Conservation (phyloP, 2,797 vertebrate genomes). For the Stomatorhinus walkeri region DNA sequence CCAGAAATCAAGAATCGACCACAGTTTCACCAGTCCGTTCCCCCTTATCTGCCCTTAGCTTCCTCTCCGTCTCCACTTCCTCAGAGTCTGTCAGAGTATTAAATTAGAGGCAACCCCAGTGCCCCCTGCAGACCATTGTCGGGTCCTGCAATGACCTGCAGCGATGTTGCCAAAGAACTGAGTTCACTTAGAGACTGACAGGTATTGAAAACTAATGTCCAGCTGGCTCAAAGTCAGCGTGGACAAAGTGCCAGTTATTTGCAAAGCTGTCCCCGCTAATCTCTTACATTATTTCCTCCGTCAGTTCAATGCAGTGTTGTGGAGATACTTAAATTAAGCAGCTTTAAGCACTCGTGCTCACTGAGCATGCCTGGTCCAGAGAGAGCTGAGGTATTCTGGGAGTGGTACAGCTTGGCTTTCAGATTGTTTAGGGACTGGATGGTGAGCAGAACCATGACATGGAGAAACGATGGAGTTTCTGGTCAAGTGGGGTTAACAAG, state of each 20-base stretch:
- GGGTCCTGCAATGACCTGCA: not conserved
- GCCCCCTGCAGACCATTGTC: not conserved
- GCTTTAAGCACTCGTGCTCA: not conserved
- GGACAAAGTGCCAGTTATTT: not conserved
- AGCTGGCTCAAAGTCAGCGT: not conserved
- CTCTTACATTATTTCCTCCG: constrained; percentile 21
- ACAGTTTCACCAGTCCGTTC: not conserved
- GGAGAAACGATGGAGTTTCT: not conserved
- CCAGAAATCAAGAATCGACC: not conserved
- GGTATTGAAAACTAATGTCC: not conserved
- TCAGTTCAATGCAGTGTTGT: not conserved
- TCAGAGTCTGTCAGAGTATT: not conserved
- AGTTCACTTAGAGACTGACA: not conserved
- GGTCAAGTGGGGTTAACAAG: not conserved
- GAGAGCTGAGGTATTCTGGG: not conserved
- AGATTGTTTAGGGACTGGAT: not conserved
- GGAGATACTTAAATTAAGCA: constrained; percentile 17
- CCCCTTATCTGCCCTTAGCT: not conserved
- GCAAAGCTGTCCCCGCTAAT: not conserved
- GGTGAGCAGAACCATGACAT: not conserved
- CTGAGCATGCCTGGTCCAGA: not conserved
- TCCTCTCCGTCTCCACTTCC: not conserved
- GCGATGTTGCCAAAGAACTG: not conserved
- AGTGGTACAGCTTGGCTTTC: not conserved
- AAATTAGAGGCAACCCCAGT: not conserved